These are phyloP conservation scores for Halyomorpha halys DNA, from an alignment of 1,140 invertebrate species.

Conservation along the genomic window DNA sequence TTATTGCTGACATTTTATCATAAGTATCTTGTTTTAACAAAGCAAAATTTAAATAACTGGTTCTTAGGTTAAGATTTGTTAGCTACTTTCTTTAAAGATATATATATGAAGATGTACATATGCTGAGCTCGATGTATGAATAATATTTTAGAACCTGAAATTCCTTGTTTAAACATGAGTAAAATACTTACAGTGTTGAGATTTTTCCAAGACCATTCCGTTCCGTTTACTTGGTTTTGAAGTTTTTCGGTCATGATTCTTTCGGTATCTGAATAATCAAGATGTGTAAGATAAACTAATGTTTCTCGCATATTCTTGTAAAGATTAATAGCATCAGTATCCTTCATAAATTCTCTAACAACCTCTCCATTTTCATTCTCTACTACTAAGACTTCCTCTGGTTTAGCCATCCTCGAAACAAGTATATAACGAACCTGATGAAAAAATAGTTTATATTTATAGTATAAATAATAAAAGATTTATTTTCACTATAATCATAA, in stretches of 20 bases:
- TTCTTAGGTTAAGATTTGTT: too few relatives aligned
- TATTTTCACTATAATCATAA: too few relatives aligned
- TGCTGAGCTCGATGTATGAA: too few relatives aligned
- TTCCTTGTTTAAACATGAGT: neutral
- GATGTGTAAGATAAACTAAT: slow-evolving; percentile 95
- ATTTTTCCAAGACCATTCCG: slow-evolving; percentile 99
- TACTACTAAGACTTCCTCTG: slow-evolving; percentile 99
- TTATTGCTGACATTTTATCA: too few relatives aligned
- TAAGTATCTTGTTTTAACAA: too few relatives aligned
- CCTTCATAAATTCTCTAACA: slow-evolving; percentile 98
- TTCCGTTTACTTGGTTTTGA: slow-evolving; percentile 96
- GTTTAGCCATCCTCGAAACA: slow-evolving; percentile 99
- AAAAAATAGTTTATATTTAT: too few relatives aligned
- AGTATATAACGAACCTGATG: slow-evolving; percentile 84
- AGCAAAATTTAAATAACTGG: too few relatives aligned
- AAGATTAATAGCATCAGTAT: slow-evolving; percentile 98
- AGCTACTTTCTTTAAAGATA: too few relatives aligned
- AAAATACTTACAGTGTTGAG: slow-evolving; percentile 69
- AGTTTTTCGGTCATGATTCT: slow-evolving; percentile 98
- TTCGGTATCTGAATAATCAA: slow-evolving; percentile 96
- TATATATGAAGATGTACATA: too few relatives aligned
- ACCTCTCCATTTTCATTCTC: slow-evolving; percentile 99
- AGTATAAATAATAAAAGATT: too few relatives aligned
- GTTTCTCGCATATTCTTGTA: slow-evolving; percentile 99
- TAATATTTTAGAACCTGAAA: neutral